phyloP scores from a whole-genome alignment of 2,113 vertebrate species.

The Pterocles orientalis region DNA sequence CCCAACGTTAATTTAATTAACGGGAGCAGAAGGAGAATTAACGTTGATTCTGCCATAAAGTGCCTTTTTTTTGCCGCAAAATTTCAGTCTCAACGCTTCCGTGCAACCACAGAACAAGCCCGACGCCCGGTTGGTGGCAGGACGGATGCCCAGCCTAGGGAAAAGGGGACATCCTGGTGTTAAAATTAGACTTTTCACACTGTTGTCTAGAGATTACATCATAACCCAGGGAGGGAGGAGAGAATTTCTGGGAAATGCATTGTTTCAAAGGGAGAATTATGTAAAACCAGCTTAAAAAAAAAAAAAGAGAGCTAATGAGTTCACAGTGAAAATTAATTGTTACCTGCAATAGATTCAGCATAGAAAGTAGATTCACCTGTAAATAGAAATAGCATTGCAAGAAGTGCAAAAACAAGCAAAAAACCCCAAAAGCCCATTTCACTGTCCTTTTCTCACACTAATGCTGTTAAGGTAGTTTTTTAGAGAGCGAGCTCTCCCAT shows the following conservation, averaged over 20 bases:
- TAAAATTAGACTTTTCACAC: background rate
- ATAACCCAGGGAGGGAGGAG: background rate
- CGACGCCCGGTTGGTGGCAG: fast-evolving
- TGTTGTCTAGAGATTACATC: fast-evolving
- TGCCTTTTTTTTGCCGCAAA: background rate
- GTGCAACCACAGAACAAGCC: fast-evolving
- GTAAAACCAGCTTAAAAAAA: background rate
- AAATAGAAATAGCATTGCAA: background rate
- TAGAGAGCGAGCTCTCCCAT: background rate
- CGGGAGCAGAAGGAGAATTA: background rate
- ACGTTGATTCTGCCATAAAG: background rate
- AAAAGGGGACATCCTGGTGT: background rate
- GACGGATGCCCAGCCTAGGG: background rate
- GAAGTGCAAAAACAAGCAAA: background rate
- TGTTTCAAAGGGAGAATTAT: background rate
- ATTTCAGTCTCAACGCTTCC: background rate
- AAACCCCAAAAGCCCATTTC: fast-evolving
- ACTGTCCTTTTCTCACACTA: background rate
- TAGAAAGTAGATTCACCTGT: background rate
- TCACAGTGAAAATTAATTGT: background rate
- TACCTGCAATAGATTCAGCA: background rate
- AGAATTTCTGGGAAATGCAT: background rate
- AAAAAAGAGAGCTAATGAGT: background rate
- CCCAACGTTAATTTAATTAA: too few species aligned
- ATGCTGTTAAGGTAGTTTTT: background rate